Percentiles rank a stretch among this genome's conserved stretches.
phyloP scores from a whole-genome alignment of 2,797 vertebrate genomes.

The Mormyrops boulengeri region DNA sequence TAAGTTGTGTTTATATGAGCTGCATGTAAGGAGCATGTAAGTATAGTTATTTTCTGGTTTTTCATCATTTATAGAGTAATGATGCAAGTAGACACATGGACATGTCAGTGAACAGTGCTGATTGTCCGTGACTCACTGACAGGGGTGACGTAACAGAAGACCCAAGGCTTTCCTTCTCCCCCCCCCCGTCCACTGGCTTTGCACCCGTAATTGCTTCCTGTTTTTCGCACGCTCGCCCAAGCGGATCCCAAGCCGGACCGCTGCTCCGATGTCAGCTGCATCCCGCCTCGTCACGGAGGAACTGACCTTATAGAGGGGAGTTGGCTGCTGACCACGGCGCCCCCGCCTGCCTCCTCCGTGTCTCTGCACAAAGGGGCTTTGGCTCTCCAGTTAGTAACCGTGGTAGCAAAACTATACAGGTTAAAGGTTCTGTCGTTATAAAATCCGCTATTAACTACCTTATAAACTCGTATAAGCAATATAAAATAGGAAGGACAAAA shows the following conservation, averaged over 20 bases:
- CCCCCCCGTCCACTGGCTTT: background rate
- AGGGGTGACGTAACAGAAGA: background rate
- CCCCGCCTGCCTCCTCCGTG: background rate
- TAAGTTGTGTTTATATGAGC: background rate
- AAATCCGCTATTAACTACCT: background rate
- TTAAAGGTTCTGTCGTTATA: background rate
- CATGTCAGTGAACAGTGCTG: background rate
- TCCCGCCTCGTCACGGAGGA: background rate
- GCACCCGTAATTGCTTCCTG: conserved; percentile 40
- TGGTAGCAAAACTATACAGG: background rate
- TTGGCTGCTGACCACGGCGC: background rate
- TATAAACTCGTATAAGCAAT: background rate
- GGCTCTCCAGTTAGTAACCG: background rate
- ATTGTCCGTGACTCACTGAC: background rate
- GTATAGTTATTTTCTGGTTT: background rate
- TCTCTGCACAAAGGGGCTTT: background rate
- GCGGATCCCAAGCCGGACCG: conserved; percentile 24
- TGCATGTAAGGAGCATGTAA: background rate
- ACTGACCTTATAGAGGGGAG: background rate
- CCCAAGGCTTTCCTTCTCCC: background rate
- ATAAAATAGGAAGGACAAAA: background rate
- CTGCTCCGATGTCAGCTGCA: background rate
- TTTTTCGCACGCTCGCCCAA: conserved; percentile 41
- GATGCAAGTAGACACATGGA: background rate
- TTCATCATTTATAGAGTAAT: background rate